Percentiles rank a stretch among this genome's conserved stretches.
Conservation (phyloP, 2,888 invertebrate species). For the Orchestes rusci region DNA sequence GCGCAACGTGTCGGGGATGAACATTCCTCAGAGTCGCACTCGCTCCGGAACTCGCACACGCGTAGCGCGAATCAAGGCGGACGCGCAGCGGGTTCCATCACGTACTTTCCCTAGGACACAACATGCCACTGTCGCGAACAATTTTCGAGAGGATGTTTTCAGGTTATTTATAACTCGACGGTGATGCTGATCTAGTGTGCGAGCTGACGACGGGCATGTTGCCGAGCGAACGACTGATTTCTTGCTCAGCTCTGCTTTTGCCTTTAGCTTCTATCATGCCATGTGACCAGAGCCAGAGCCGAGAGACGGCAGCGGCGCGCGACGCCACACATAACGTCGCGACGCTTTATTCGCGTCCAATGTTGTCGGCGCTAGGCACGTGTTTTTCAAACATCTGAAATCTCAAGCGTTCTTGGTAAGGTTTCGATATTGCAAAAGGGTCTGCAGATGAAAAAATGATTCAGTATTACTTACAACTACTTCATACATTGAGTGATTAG, state of each 20-base stretch:
- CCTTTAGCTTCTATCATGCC: too few relatives aligned
- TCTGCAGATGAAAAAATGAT: too few relatives aligned
- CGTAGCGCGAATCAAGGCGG: constrained; percentile 40
- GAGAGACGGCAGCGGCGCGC: constrained; percentile 20
- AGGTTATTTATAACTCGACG: constrained; percentile 32
- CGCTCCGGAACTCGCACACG: too few relatives aligned
- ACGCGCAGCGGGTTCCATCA: constrained; percentile 37
- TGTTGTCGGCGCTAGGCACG: too few relatives aligned
- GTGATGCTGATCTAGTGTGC: constrained; percentile 28
- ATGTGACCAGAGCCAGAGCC: constrained; percentile 22
- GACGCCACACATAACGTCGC: too few relatives aligned
- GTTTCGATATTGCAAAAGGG: too few relatives aligned
- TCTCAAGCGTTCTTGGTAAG: too few relatives aligned
- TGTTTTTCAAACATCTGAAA: too few relatives aligned
- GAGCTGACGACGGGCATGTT: constrained; percentile 18
- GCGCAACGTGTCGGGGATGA: constrained; percentile 87
- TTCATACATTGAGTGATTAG: too few relatives aligned
- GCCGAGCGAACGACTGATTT: constrained; percentile 21
- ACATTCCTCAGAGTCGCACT: constrained; percentile 58
- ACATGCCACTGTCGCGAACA: constrained; percentile 5
- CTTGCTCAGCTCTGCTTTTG: too few relatives aligned
- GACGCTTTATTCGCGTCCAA: too few relatives aligned
- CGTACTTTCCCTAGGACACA: constrained; percentile 14
- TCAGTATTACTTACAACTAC: too few relatives aligned
- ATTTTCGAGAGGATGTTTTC: not conserved